Base-by-base conservation (phyloP, 2,797 vertebrate species). In the Discoglossus pictus region DNA sequence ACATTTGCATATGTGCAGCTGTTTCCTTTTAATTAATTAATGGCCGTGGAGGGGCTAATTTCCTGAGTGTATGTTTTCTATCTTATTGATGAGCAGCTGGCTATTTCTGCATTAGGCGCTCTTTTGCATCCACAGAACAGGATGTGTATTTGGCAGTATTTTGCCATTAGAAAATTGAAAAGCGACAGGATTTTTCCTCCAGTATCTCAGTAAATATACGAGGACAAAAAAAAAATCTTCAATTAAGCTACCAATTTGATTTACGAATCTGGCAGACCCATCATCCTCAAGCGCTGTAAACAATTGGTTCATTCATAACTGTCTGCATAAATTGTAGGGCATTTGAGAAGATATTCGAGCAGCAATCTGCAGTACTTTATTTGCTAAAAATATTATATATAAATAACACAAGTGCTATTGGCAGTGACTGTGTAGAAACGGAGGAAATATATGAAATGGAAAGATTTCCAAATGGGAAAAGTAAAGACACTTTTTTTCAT, bases 111-210 rank as follows among this genome's bases (percentile, higher is more conserved):
- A 56, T 56, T 61, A 61, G 38, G 58, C 40, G 12, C 11, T 20
- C 47, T 34, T 61, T 48, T 42, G 54, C 31, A 61, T 15, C 59
- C 17, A 18, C 51, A 46, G 58, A 61, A 31, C 67, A 70, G 67
- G 67, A 56, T 62, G 43, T 56, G 16, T 48, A n/a, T 62, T 63
- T 62, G 59, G 50, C 58, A 46, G 66, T n/a, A 20, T 53, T 61
- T 55, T 62, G 46, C 59, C 59, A 55, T 50, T 70, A 62, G 51
- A 48, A 63, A 48, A 70, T 70, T 55, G 51, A 70, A 70, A 62
- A 55, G 31, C 23, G 15, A 27, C 16, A 23, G 21, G 40, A 24
- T 39, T 34, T 54, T 23, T 39, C 20, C 11, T 21, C 6, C 13
- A 15, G n/a, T 31, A 16, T 38, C n/a, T 46, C 23, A 24, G 38